Conservation (phyloP, 2,797 vertebrate species). For the Eulemur albifrons region DNA sequence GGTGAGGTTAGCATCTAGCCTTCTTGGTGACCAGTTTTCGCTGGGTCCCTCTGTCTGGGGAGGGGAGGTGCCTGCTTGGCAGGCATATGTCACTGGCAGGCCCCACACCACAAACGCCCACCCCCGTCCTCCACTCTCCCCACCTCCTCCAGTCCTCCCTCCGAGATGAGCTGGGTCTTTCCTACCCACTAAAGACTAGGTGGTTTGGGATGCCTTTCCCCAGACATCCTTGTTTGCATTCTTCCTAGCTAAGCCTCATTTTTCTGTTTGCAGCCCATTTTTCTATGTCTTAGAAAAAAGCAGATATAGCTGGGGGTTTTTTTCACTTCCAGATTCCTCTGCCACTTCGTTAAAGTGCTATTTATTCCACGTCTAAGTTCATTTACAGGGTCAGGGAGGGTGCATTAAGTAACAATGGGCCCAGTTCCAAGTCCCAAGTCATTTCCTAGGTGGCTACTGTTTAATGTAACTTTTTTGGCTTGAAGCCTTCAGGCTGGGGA, state of each 20-base stretch:
- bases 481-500: background rate
- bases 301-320: background rate
- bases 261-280: slow-evolving; percentile 19
- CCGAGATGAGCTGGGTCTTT: background rate
- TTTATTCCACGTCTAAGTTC: background rate
- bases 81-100: too few species aligned
- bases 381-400: background rate
- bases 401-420: background rate
- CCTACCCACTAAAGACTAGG: background rate
- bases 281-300: background rate
- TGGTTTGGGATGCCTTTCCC: background rate
- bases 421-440: background rate
- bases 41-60: background rate
- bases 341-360: slow-evolving; percentile 6
- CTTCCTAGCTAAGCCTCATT: background rate
- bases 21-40: background rate
- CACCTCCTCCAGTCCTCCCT: background rate
- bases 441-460: background rate
- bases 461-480: background rate
- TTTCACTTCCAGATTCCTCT: background rate
- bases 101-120: accelerated
- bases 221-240: background rate
- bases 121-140: background rate
- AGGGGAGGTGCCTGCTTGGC: background rate
- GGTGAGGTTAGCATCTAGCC: too few species aligned